These are phyloP conservation scores for Rhinopithecus roxellana DNA, from an alignment of 2,113 vertebrate genomes.

Conservation along the genomic window DNA sequence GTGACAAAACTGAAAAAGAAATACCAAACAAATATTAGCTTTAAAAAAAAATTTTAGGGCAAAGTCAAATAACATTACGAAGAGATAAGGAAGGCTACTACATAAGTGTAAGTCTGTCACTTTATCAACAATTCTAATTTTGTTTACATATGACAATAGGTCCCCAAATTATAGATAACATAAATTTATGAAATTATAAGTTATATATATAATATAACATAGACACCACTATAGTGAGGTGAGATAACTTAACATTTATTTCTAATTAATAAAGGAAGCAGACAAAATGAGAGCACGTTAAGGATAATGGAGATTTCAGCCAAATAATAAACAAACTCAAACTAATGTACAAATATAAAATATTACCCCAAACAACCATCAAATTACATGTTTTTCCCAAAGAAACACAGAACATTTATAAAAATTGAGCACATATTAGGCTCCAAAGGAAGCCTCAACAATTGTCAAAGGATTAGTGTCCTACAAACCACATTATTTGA, in stretches of 20 bases:
- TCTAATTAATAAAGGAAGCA: background rate
- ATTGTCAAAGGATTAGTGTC: background rate
- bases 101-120: background rate
- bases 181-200: background rate
- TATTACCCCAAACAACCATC: background rate
- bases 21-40: background rate
- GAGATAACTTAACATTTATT: background rate
- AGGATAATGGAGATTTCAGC: background rate
- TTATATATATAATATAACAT: too few relatives aligned
- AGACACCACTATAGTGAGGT: background rate
- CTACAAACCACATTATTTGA: background rate
- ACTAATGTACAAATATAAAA: background rate
- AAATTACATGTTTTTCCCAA: background rate
- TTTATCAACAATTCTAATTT: background rate
- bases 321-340: background rate
- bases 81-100: background rate
- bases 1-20: background rate
- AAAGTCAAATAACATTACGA: background rate
- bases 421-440: background rate
- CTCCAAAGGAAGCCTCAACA: background rate
- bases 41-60: background rate
- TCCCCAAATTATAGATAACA: background rate
- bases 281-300: background rate
- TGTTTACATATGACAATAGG: background rate
- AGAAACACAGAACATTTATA: background rate